Percentiles rank a stretch among this genome's conserved stretches.
These are phyloP conservation scores for Corythaeola cristata DNA, from an alignment of 2,113 vertebrate genomes.

Conservation along the genomic window DNA sequence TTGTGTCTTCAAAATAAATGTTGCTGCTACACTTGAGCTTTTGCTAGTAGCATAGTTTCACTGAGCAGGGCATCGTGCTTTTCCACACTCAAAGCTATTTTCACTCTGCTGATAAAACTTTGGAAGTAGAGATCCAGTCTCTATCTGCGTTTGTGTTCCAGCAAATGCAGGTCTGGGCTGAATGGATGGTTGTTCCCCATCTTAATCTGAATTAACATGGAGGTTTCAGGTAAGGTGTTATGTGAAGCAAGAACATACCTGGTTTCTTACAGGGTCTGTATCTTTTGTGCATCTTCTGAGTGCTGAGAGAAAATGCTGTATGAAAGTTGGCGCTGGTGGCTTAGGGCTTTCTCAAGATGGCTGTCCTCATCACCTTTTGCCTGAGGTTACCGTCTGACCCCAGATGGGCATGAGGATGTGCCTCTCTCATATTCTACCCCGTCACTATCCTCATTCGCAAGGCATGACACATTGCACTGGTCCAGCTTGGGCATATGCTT, in stretches of 20 bases:
- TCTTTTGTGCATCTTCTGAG: neutral
- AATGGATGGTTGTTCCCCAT: neutral
- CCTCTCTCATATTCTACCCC: neutral
- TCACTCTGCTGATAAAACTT: neutral
- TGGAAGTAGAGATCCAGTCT: neutral
- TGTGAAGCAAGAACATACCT: neutral
- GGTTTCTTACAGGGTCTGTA: neutral
- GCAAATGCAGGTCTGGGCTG: neutral
- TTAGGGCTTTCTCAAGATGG: neutral
- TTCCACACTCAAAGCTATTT: neutral
- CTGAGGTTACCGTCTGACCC: neutral
- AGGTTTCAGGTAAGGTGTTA: neutral
- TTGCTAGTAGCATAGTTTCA: neutral
- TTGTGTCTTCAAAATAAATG: neutral
- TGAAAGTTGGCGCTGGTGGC: neutral
- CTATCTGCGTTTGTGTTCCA: neutral
- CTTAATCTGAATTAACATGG: neutral
- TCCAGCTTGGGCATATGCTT: fast-evolving
- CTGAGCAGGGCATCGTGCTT: neutral
- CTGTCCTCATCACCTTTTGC: neutral
- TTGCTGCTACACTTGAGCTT: neutral
- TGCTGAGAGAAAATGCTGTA: neutral
- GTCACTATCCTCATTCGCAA: neutral
- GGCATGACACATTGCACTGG: fast-evolving
- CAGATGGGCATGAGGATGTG: neutral